Evolutionary conservation across 1,140 invertebrate genomes (phyloP).

Genomic region (Limonius californicus): DNA sequence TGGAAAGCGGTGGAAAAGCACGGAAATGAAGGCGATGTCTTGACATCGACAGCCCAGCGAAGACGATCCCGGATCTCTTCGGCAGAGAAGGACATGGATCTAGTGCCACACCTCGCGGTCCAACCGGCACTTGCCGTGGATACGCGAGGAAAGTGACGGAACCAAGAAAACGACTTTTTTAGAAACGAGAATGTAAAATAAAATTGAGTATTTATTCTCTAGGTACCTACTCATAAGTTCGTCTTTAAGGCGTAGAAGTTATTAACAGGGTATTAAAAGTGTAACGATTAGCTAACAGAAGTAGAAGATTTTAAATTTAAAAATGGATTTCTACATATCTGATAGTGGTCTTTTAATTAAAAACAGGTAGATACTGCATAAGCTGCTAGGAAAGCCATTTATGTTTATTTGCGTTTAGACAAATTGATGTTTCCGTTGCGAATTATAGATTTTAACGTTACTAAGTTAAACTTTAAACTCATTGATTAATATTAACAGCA

Average conservation of each 20-base stretch:
- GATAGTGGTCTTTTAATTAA: not conserved
- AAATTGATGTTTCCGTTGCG: too few species aligned
- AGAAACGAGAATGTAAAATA: constrained; percentile 20
- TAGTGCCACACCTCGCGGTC: constrained; percentile 36
- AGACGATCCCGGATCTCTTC: constrained; percentile 18
- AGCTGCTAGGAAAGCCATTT: too few species aligned
- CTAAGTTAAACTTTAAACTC: too few species aligned
- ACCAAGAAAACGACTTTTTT: not conserved
- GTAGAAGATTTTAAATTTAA: not conserved
- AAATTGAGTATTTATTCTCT: not conserved
- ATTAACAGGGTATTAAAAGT: constrained; percentile 6
- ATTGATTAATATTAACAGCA: too few species aligned
- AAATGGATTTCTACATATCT: constrained; percentile 6
- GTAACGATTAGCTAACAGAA: not conserved
- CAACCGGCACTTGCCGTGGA: constrained; percentile 22
- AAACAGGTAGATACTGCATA: not conserved
- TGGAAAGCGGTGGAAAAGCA: constrained; percentile 20
- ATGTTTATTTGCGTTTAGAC: too few species aligned
- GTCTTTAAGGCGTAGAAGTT: not conserved
- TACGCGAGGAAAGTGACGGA: constrained; percentile 23
- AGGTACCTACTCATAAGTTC: not conserved
- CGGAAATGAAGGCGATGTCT: constrained; percentile 31
- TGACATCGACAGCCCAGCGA: constrained; percentile 25
- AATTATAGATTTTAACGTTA: too few species aligned
- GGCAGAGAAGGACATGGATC: constrained; percentile 34